A percentile compares a stretch with the other conserved stretches of the same genome.
These are phyloP conservation scores for Neoniphon sammara DNA, from an alignment of 2,797 vertebrate genomes.

Conservation along the genomic window DNA sequence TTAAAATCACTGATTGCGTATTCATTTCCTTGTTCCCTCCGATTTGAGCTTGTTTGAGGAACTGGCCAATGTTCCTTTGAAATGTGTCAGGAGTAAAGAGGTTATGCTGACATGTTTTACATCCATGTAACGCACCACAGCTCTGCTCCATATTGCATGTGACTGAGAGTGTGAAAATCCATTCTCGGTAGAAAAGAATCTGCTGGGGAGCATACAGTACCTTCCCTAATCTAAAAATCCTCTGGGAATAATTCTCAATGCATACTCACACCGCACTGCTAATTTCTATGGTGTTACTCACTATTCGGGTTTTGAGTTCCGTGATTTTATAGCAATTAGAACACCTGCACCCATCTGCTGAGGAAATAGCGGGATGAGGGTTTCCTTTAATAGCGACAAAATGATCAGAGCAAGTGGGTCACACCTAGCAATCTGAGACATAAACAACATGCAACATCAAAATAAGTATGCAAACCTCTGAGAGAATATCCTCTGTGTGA, in stretches of 20 bases:
- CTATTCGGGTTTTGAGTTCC: slow-evolving; percentile 40
- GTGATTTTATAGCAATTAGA: slow-evolving; percentile 65
- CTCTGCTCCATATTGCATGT: background rate
- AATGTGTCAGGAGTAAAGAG: background rate
- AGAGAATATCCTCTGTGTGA: slow-evolving; percentile 60
- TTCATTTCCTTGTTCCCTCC: slow-evolving; percentile 7
- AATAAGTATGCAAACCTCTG: slow-evolving; percentile 71
- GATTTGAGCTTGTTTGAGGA: slow-evolving; percentile 7
- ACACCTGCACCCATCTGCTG: slow-evolving; percentile 52
- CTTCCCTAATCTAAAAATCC: slow-evolving; percentile 19
- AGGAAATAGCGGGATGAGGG: slow-evolving; percentile 48
- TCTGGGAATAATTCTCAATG: slow-evolving; percentile 33
- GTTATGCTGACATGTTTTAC: background rate
- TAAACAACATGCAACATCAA: slow-evolving; percentile 72
- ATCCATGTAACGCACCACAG: background rate
- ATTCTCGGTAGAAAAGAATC: background rate
- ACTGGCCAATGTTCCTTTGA: background rate
- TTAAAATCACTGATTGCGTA: slow-evolving; percentile 19
- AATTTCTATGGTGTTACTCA: slow-evolving; percentile 37
- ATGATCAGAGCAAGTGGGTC: slow-evolving; percentile 76
- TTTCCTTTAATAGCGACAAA: slow-evolving; percentile 68
- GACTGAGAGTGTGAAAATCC: slow-evolving; percentile 11
- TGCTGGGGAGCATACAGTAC: background rate
- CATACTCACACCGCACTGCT: slow-evolving; percentile 11
- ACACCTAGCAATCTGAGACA: slow-evolving; percentile 62